Percentiles rank a stretch among this genome's conserved stretches.
These are phyloP conservation scores for Reticulitermes speratus DNA, from an alignment of 1,140 invertebrate genomes.

Conservation along the genomic window DNA sequence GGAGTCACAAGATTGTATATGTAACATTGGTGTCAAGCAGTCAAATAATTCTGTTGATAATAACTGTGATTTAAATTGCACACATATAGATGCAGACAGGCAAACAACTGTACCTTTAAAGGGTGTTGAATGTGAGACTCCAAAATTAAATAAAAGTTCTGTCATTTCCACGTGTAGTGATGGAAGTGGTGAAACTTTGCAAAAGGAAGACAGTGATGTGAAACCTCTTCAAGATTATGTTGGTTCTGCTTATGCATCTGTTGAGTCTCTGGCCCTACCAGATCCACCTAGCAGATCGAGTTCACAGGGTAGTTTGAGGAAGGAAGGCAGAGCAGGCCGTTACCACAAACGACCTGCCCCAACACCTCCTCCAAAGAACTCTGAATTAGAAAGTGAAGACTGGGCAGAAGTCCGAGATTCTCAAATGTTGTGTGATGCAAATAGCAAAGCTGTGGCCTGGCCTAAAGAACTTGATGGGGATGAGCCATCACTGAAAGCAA, in stretches of 20 bases:
- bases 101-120: neutral
- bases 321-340: constrained; percentile 44
- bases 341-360: constrained; percentile 51
- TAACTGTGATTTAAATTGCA: neutral
- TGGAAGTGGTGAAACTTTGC: too few species aligned
- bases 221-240: neutral
- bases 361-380: constrained; percentile 38
- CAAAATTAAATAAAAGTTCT: neutral
- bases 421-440: neutral
- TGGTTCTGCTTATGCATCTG: neutral
- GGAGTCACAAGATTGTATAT: neutral
- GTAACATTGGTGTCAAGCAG: neutral
- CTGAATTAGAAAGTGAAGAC: neutral
- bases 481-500: neutral
- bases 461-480: neutral
- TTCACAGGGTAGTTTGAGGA: constrained; percentile 31
- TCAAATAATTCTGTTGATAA: neutral
- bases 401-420: neutral
- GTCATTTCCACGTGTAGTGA: neutral
- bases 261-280: neutral
- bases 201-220: neutral
- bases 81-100: neutral
- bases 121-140: neutral
- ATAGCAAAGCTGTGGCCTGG: neutral
- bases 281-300: neutral